Percentiles rank a stretch among this genome's conserved stretches.
Conservation (phyloP, 2,113 vertebrate genomes). For the Dendrocopos noguchii region DNA sequence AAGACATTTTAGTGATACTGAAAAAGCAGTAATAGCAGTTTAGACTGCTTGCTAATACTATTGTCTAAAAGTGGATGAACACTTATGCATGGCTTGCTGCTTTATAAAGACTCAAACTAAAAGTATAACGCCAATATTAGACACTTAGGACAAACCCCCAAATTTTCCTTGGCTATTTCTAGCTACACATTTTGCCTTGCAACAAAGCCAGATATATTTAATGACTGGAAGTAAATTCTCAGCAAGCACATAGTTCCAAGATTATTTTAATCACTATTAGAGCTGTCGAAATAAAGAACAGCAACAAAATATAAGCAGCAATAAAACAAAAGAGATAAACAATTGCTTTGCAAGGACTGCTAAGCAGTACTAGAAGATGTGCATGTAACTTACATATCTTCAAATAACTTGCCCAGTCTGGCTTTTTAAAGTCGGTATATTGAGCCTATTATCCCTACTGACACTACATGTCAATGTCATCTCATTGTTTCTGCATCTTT, state of each 20-base stretch:
- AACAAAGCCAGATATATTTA: not conserved
- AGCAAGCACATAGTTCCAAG: not conserved
- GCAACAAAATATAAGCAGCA: not conserved
- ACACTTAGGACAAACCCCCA: not conserved
- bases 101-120: not conserved
- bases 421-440: not conserved
- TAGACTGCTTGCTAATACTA: not conserved
- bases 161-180: not conserved
- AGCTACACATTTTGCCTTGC: not conserved
- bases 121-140: not conserved
- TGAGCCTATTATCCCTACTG: not conserved
- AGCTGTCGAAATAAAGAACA: not conserved
- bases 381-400: not conserved
- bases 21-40: not conserved
- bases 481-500: not conserved
- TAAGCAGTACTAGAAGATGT: not conserved
- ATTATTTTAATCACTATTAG: not conserved
- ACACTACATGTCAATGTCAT: not conserved
- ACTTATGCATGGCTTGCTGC: not conserved
- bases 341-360: not conserved
- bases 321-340: not conserved
- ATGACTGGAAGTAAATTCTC: not conserved
- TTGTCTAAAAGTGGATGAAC: not conserved
- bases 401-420: not conserved
- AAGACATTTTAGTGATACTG: not conserved